A percentile compares a stretch with the other conserved stretches of the same genome.
phyloP scores from a whole-genome alignment of 1,140 invertebrate species.

The Subanguina moxae region DNA sequence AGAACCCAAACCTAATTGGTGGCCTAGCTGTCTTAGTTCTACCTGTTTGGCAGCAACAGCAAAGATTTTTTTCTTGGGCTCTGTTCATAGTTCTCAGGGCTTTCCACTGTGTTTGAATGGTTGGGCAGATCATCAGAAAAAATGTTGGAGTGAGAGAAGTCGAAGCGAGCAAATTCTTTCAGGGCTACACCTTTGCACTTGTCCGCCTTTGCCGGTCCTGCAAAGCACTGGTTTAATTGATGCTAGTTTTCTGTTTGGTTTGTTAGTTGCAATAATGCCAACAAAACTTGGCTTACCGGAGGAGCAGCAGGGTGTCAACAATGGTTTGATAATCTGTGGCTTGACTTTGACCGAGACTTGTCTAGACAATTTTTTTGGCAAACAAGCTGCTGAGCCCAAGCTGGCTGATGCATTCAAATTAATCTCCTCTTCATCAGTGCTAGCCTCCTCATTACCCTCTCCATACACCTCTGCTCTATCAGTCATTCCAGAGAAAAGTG shows the following conservation, averaged over 20 bases:
- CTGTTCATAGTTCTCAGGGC: neutral
- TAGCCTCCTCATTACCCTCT: neutral
- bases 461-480: neutral
- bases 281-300: conserved; percentile 1
- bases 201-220: neutral
- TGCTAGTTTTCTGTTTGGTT: no score
- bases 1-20: no score
- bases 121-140: conserved; percentile 7
- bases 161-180: conserved; percentile 9
- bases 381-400: neutral
- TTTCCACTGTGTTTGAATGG: neutral
- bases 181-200: neutral
- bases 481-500: neutral
- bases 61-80: neutral
- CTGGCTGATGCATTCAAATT: neutral
- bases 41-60: neutral
- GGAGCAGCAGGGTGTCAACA: conserved; percentile 10
- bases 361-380: neutral
- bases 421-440: neutral
- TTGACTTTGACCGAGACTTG: neutral
- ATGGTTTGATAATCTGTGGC: neutral
- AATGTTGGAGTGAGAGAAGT: conserved; percentile 13
- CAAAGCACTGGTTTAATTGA: neutral
- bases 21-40: neutral
- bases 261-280: neutral